Percentiles rank a stretch among this genome's conserved stretches.
phyloP scores from a whole-genome alignment of 2,113 vertebrate species.

The Pleuronectes platessa region DNA sequence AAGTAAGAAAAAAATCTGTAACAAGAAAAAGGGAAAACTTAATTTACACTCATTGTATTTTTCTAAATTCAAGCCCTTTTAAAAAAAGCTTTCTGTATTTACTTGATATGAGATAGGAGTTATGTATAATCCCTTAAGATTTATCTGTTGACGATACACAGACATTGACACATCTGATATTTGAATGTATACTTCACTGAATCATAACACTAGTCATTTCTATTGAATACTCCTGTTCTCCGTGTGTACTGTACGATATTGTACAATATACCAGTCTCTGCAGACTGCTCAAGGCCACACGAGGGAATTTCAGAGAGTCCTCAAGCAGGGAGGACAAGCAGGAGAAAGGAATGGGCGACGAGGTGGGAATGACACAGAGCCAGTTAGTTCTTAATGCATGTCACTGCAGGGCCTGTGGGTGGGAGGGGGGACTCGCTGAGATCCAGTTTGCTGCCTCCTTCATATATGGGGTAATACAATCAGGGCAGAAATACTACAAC shows the following conservation, averaged over 20 bases:
- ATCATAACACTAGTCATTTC: not conserved
- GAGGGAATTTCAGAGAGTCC: slow-evolving; percentile 1
- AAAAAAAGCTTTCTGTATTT: too few relatives aligned
- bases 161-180: not conserved
- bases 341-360: slow-evolving; percentile 1
- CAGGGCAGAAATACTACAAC: slow-evolving; percentile 17
- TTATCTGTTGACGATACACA: too few relatives aligned
- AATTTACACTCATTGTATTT: too few relatives aligned
- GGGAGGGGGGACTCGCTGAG: slow-evolving; percentile 5
- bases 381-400: not conserved
- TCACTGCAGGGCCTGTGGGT: slow-evolving; percentile 24
- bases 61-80: too few relatives aligned
- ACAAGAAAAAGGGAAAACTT: too few relatives aligned
- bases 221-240: not conserved
- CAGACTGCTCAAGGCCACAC: not conserved
- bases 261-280: not conserved
- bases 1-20: too few relatives aligned
- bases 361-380: slow-evolving; percentile 13
- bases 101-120: too few relatives aligned
- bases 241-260: slow-evolving; percentile 3
- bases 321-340: slow-evolving; percentile 10
- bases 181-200: not conserved
- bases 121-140: too few relatives aligned
- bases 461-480: slow-evolving; percentile 6
- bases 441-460: slow-evolving; percentile 12